These are phyloP conservation scores for Hexactinellida sp. DNA, from an alignment of 37 sponge, comb jelly and placozoan genomes.

Conservation along the genomic window DNA sequence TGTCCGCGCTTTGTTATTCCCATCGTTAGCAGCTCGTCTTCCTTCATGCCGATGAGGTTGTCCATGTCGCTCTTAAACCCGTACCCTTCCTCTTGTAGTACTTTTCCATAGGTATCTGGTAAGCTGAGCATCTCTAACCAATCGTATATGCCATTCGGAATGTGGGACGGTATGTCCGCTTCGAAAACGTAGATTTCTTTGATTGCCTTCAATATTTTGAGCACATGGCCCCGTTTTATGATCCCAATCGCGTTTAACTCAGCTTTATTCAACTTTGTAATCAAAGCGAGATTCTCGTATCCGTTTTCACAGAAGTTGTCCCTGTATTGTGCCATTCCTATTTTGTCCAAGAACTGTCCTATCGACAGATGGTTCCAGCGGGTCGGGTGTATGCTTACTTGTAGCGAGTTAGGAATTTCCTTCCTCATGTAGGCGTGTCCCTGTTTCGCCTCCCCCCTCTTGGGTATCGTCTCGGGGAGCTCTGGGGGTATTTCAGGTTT, in stretches of 20 bases:
- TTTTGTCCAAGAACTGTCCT: neutral
- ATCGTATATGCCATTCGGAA: neutral
- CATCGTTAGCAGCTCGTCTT: slow-evolving; percentile 36
- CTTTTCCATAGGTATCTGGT: slow-evolving; percentile 27
- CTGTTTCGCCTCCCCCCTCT: neutral
- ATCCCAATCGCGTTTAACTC: slow-evolving; percentile 58
- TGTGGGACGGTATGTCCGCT: slow-evolving; percentile 35
- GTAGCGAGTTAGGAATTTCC: neutral
- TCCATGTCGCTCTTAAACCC: slow-evolving; percentile 32
- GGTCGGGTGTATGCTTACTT: neutral
- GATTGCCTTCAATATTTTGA: slow-evolving; percentile 35
- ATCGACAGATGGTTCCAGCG: neutral
- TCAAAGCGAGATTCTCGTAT: neutral
- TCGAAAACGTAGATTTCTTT: slow-evolving; percentile 37
- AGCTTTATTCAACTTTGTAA: slow-evolving; percentile 13
- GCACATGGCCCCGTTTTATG: slow-evolving; percentile 32
- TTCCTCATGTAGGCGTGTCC: neutral
- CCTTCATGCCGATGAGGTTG: slow-evolving; percentile 33
- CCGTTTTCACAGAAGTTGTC: neutral
- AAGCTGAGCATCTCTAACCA: slow-evolving; percentile 23
- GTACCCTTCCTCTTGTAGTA: slow-evolving; percentile 45
- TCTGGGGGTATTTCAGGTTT: neutral
- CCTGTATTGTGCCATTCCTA: neutral
- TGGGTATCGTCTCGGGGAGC: neutral
- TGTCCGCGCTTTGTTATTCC: slow-evolving; percentile 54